A percentile compares a stretch with the other conserved stretches of the same genome.
These are phyloP conservation scores for Gortyna flavago DNA, from an alignment of 2,888 invertebrate genomes.

Conservation along the genomic window DNA sequence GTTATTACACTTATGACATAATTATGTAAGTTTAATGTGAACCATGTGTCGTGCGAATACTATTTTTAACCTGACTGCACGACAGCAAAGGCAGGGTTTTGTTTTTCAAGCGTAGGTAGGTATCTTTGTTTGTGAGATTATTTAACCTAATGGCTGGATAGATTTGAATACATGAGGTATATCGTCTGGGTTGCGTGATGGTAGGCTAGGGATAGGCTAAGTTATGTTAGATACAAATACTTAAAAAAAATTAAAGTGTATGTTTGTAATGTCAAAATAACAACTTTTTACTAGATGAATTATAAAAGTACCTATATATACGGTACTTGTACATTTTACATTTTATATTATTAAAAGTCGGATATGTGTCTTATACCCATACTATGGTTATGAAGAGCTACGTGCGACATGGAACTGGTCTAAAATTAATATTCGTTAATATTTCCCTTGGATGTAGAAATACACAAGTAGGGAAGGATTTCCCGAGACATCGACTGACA, in stretches of 20 bases:
- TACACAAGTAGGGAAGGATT: neutral
- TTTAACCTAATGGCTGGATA: neutral
- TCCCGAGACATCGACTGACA: neutral
- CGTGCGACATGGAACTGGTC: neutral
- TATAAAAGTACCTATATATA: neutral
- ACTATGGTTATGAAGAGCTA: too few relatives aligned
- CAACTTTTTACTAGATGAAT: neutral
- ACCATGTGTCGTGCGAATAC: neutral
- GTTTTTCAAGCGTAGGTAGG: neutral
- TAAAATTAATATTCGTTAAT: neutral
- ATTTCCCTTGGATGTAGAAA: neutral
- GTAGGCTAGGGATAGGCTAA: neutral
- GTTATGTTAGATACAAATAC: too few relatives aligned
- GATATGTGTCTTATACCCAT: neutral
- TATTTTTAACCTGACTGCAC: neutral
- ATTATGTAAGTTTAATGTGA: neutral
- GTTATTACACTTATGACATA: slow-evolving; percentile 15
- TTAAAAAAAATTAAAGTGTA: neutral
- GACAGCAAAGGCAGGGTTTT: neutral
- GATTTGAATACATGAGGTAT: neutral
- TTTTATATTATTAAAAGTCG: neutral
- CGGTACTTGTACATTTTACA: neutral
- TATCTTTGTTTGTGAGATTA: too few relatives aligned
- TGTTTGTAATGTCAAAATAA: neutral
- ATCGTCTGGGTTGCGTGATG: neutral